Base-by-base conservation (phyloP, 2,888 invertebrate species). In the Dicycla oo region DNA sequence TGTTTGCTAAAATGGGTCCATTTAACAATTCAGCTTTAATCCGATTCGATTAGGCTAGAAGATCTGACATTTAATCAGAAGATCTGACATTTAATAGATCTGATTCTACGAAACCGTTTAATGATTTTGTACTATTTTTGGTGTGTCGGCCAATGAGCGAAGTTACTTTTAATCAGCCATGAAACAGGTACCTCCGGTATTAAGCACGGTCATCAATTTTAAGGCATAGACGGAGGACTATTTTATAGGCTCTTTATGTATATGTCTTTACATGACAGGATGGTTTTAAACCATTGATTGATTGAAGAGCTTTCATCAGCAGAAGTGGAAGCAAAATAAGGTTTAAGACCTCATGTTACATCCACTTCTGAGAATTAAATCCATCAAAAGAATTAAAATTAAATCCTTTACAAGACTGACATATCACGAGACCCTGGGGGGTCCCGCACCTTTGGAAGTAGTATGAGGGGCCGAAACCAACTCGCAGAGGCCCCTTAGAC, bases 121-220 rank as follows among this genome's bases (percentile, higher is more conserved):
- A 67, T 71, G 23, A 51, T 63, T 81, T 63, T 53, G n/a, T 68
- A 40, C 38, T 56, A 69, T 65, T 81, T 79, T 58, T 62, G 45
- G 60, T 13, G 6, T 30, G 64, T 18, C 40, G 34, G 61, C 30
- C 40, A 53, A 58, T 66, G 53, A 49, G 61, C 67, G 78, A 51
- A 62, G 64, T 72, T 58, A 68, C 26, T 61, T 1, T 51, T 65
- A 81, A 80, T 80, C 64, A 72, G 23, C 61, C 82, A 73, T 82
- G 78, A 77, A 80, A 72, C 38, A 40, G 67, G 63, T 76, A 69
- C 72, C 43, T 80, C 57, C 53, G 3, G 38, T 45, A 61, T 75
- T 76, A 65, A 81, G 20, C 58, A 81, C 70, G 70, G 57, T 57
- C 77, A 77, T 76, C 43, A 70, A 76, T 64, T 81, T 71, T 53